Conservation (phyloP, 2,888 invertebrate genomes). For the Athripsodes cinereus region DNA sequence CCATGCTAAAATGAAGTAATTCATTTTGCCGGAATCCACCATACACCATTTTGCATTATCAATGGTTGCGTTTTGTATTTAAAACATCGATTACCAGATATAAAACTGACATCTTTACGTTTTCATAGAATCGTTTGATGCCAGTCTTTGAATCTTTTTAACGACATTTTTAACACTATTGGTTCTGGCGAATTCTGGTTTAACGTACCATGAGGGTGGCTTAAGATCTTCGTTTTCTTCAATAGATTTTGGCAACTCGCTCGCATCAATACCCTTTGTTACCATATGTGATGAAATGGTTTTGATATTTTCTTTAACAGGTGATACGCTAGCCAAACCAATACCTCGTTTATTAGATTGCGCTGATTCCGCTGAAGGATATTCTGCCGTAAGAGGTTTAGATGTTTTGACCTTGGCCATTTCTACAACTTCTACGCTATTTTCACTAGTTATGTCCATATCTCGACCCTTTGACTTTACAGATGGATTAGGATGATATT, state of each 20-base stretch:
- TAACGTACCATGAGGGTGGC: slow-evolving; percentile 50
- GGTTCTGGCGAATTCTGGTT: slow-evolving; percentile 41
- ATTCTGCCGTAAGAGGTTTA: background rate
- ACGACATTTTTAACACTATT: slow-evolving; percentile 25
- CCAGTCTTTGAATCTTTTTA: slow-evolving; percentile 19
- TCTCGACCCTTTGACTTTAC: slow-evolving; percentile 8
- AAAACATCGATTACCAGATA: no score
- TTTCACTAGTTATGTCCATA: slow-evolving; percentile 36
- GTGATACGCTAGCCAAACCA: slow-evolving; percentile 28
- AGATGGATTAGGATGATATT: slow-evolving; percentile 12
- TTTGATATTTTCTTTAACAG: slow-evolving; percentile 36
- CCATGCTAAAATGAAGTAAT: no score
- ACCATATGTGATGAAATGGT: slow-evolving; percentile 33
- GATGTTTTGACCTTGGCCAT: slow-evolving; percentile 38
- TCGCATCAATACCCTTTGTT: slow-evolving; percentile 42
- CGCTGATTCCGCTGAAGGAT: background rate
- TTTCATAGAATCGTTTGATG: slow-evolving; percentile 16
- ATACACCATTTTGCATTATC: no score
- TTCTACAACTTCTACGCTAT: slow-evolving; percentile 50
- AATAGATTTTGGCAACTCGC: slow-evolving; percentile 32
- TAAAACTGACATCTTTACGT: no score
- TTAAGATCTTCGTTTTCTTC: slow-evolving; percentile 23
- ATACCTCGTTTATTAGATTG: slow-evolving; percentile 16
- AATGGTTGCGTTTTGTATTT: no score
- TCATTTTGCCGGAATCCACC: no score